Conservation (phyloP, 2,888 invertebrate genomes). For the Bugulina stolonifera region DNA sequence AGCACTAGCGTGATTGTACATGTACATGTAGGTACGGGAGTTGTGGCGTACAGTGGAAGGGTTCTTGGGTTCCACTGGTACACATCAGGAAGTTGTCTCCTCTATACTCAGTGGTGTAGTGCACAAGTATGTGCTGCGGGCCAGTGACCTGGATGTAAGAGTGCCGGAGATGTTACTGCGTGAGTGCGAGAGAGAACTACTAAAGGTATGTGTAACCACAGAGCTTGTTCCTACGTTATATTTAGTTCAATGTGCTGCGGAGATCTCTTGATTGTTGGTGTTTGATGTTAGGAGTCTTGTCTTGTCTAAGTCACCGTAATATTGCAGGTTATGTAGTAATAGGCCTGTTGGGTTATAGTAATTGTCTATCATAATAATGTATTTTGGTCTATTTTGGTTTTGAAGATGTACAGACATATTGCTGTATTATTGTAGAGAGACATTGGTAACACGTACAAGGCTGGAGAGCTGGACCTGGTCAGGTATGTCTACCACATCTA, state of each 20-base stretch:
- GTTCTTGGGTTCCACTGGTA: constrained; percentile 33
- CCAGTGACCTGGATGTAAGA: constrained; percentile 37
- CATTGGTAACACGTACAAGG: constrained; percentile 46
- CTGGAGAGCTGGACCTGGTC: constrained; percentile 43
- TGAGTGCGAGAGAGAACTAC: constrained; percentile 45
- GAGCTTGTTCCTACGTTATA: too few species aligned
- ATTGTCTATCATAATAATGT: too few species aligned
- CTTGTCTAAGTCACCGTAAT: too few species aligned
- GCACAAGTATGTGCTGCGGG: constrained; percentile 39
- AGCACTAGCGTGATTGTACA: too few species aligned
- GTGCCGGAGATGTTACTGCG: constrained; percentile 45
- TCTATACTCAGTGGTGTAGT: constrained; percentile 39
- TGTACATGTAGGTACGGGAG: constrained; percentile 40
- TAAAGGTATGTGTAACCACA: constrained; percentile 35
- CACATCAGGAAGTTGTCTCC: constrained; percentile 40
- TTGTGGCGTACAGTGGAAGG: constrained; percentile 41
- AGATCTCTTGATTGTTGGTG: too few species aligned
- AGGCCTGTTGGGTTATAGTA: too few species aligned
- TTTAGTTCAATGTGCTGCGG: too few species aligned
- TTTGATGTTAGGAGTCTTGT: too few species aligned
- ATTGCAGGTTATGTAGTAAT: too few species aligned
- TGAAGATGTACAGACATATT: too few species aligned
- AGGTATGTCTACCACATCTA: constrained; percentile 31
- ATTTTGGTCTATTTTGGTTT: too few species aligned
- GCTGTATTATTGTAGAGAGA: constrained; percentile 39